Base-by-base conservation (phyloP, 2,888 invertebrate genomes). In the Punctoribates punctum region DNA sequence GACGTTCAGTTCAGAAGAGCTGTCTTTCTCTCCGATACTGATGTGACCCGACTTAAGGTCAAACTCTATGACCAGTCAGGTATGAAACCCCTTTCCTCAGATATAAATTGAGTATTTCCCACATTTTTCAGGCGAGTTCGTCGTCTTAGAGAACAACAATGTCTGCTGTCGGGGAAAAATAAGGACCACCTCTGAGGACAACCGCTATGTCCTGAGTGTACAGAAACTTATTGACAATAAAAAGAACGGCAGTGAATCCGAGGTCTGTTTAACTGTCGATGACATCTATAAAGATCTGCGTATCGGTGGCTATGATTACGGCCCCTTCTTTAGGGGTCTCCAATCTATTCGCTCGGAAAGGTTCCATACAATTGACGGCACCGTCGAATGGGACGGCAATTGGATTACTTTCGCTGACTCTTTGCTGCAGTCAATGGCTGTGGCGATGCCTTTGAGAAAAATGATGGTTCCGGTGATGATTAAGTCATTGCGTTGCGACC, bases 271-370 rank as follows among this genome's bases (percentile, higher is more conserved):
- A 4, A 80, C 79, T 17, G 78, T 80, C 5, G 77, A 81, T 73
- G 94, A 94, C 82, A 86, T 93, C n/a, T 95, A 95, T 86, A 94
- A 94, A 83, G 94, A 94, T 84, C 86, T 95, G 76, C 87, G 90
- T 75, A 86, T 94, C 57, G 88, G 93, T 80, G 94, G 94, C 0
- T 95, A 94, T 84, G 91, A 93, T 83, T 95, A 94, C 83, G 85
- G 86, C 34, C 93, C 92, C 29, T 83, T 88, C 15, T 95, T 94
- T 87, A 88, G 89, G 81, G 95, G 95, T 70, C 91, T 96, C 80
- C 83, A 86, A n/a, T 84, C 87, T 34, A 88, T 92, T 0, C 15
- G 17, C 3, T 67, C 25, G 2, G 29, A 74, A 1, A 91, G 93
- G 83, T 88, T 90, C 81, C 86, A 87, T 81, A 92, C 48, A n/a